A percentile compares a stretch with the other conserved stretches of the same genome.
Evolutionary conservation across 30 jellyfish, hydroid and myxozoan genomes (phyloP).

Genomic region (Clytia hemisphaerica): DNA sequence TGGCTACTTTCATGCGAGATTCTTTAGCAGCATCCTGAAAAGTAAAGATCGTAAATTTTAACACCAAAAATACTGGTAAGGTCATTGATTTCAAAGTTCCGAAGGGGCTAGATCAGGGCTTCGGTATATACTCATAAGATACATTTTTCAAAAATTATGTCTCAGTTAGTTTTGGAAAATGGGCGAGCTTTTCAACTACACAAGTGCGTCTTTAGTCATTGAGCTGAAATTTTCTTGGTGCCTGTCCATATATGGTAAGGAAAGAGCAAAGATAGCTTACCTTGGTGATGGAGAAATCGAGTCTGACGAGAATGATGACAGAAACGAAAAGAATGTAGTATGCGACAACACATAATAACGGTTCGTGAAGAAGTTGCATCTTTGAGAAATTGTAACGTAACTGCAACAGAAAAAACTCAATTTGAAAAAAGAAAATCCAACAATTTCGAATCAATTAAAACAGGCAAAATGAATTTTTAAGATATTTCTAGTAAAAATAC

Average conservation of each 20-base stretch:
- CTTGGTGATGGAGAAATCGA: slow-evolving; percentile 91
- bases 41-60: neutral
- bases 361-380: slow-evolving; percentile 70
- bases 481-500: neutral
- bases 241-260: no score
- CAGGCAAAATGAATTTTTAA: neutral
- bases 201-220: no score
- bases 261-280: slow-evolving; percentile 31
- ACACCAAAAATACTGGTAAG: neutral
- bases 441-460: neutral
- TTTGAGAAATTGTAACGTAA: slow-evolving; percentile 64
- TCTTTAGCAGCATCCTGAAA: slow-evolving; percentile 78
- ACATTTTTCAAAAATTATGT: no score
- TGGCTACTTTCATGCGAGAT: slow-evolving; percentile 77
- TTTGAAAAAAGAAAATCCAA: no score
- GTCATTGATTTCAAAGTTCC: neutral
- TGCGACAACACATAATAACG: slow-evolving; percentile 76
- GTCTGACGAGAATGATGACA: slow-evolving; percentile 59
- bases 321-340: slow-evolving; percentile 54
- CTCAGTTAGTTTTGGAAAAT: no score
- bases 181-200: no score
- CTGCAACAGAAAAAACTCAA: slow-evolving; percentile 40
- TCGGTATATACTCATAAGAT: neutral
- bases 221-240: no score
- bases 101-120: neutral